These are phyloP conservation scores for Nasonia longicornis DNA, from an alignment of 1,140 invertebrate genomes.

Conservation along the genomic window DNA sequence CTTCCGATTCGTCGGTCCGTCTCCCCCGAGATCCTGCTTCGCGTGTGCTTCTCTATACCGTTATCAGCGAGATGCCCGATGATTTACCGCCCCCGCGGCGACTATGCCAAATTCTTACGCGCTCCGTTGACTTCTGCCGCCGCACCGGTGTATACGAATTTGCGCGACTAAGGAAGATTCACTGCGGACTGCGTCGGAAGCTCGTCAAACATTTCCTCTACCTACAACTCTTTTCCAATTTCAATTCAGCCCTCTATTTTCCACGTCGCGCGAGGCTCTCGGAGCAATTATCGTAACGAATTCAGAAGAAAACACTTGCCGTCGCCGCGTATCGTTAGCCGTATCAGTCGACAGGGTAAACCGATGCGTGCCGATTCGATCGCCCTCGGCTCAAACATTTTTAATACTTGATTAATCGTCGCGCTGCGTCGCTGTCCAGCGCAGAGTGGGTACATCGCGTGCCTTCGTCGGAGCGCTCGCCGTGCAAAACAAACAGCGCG, in stretches of 20 bases:
- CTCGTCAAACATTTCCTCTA: conserved; percentile 9
- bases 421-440: neutral
- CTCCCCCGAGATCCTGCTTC: neutral
- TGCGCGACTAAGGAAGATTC: neutral
- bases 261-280: neutral
- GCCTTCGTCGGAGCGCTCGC: neutral
- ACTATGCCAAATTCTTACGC: conserved; percentile 59
- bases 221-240: neutral
- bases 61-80: conserved; percentile 35
- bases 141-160: neutral
- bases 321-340: too few relatives aligned
- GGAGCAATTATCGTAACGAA: too few relatives aligned
- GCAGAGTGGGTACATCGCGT: neutral
- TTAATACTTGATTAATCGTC: conserved; percentile 32
- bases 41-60: neutral
- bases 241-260: neutral
- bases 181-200: neutral
- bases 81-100: conserved; percentile 49
- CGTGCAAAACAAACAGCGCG: neutral
- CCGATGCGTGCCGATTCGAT: neutral
- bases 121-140: conserved; percentile 56
- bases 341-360: neutral
- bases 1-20: conserved; percentile 51
- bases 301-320: too few relatives aligned
- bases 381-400: conserved; percentile 21